Base-by-base conservation (phyloP, 2,113 vertebrate species). In the Ornithorhynchus anatinus region DNA sequence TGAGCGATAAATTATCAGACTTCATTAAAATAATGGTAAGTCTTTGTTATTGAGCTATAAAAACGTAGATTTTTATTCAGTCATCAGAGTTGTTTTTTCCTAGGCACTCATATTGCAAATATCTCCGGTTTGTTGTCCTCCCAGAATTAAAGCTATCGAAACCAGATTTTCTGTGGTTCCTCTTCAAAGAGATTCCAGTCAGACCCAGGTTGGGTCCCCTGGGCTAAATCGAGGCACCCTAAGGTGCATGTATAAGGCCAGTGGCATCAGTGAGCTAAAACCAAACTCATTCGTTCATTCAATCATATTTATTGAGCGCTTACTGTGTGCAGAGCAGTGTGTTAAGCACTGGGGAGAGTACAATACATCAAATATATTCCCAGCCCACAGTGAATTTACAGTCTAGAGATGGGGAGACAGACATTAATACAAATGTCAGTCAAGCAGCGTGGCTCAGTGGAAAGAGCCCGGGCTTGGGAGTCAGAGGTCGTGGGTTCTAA, bases 41-140 rank as follows among this genome's bases (percentile, higher is more conserved):
- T 71, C n/a, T 62, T 82, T 65, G 47, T 60, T 74, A 71, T 22
- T 50, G 54, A 74, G 1, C 5, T 69, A 12, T 32, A 76, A 81
- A 72, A 68, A 0, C 4, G 5, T 58, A 40, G 20, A 4, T 53
- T 70, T 67, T 52, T 50, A 35, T 72, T 29, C 50, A 16, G 39
- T 25, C 12, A 43, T 4, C 1, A 37, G 16, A 22, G 14, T 11
- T 37, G 11, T 31, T 37, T 52, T 51, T 20, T 57, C 20, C 53
- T 65, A 65, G 36, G 25, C 14, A 35, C 22, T 32, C 45, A 20
- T 5, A 37, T 29, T 58, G 10, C 3, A 29, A 69, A 22, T 59
- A 12, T 14, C 15, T 64, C 7, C 43, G 5, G 42, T 3, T 48
- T 22, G 19, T 19, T 2, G 35, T 22, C 40, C 14, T n/a, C 29